Evolutionary conservation across 2,797 vertebrate genomes (phyloP).

Genomic region (Sebastes umbrosus): DNA sequence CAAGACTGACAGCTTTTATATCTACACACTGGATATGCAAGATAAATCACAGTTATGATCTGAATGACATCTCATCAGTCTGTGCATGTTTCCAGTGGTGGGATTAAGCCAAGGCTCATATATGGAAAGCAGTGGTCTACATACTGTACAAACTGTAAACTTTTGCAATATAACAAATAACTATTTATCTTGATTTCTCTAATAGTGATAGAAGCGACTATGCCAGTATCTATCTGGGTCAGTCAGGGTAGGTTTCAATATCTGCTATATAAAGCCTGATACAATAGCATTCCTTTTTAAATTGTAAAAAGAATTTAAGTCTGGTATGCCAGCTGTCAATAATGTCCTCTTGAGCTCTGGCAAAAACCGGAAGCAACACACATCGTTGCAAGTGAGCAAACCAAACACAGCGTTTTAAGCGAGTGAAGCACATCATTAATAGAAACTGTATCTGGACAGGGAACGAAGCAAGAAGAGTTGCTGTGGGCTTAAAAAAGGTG

Average conservation of each 20-base stretch:
- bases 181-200: background rate
- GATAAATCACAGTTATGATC: background rate
- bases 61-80: no score
- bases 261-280: background rate
- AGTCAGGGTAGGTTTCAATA: background rate
- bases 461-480: background rate
- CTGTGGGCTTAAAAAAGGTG: background rate
- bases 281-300: background rate
- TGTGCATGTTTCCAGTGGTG: no score
- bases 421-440: background rate
- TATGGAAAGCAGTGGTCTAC: no score
- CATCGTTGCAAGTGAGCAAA: background rate
- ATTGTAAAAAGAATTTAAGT: background rate
- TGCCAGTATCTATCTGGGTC: background rate
- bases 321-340: background rate
- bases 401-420: background rate
- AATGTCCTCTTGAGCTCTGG: background rate
- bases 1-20: background rate
- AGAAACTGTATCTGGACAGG: background rate
- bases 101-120: accelerated
- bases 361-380: background rate
- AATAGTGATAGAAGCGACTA: background rate
- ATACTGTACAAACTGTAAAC: no score
- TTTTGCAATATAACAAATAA: no score
- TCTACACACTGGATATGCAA: background rate